Conservation (phyloP, 2,797 vertebrate genomes). For the Falco concolor region DNA sequence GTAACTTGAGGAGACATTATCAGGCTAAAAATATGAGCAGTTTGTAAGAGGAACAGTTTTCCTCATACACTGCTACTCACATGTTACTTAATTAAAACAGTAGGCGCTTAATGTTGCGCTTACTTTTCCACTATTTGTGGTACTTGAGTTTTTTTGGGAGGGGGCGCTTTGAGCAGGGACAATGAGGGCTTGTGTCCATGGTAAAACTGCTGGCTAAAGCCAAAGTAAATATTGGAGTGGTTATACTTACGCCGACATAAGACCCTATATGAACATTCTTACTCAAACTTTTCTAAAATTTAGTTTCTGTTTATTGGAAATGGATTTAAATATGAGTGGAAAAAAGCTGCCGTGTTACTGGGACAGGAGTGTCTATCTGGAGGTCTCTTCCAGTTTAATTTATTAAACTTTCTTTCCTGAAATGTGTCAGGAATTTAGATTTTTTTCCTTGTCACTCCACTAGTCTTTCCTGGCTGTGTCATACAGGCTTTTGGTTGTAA, state of each 20-base stretch:
- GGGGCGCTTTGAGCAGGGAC: background rate
- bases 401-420: background rate
- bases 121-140: background rate
- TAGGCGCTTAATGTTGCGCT: background rate
- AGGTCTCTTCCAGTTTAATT: background rate
- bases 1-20: background rate
- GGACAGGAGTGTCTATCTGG: background rate
- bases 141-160: background rate
- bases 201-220: background rate
- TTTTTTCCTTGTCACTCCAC: background rate
- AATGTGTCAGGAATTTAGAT: background rate
- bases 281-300: background rate
- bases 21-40: background rate
- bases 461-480: background rate
- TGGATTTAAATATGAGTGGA: background rate
- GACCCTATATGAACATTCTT: background rate
- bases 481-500: background rate
- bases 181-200: constrained; percentile 27
- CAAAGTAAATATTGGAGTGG: background rate
- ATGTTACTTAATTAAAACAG: background rate
- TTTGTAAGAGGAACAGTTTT: background rate
- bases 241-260: background rate
- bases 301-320: background rate
- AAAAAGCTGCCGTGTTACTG: background rate
- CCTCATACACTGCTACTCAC: background rate